Evolutionary conservation across 2,888 invertebrate genomes (phyloP), one percentile per base, ranked within the genome.

Genomic region (Buathra laborator): DNA sequence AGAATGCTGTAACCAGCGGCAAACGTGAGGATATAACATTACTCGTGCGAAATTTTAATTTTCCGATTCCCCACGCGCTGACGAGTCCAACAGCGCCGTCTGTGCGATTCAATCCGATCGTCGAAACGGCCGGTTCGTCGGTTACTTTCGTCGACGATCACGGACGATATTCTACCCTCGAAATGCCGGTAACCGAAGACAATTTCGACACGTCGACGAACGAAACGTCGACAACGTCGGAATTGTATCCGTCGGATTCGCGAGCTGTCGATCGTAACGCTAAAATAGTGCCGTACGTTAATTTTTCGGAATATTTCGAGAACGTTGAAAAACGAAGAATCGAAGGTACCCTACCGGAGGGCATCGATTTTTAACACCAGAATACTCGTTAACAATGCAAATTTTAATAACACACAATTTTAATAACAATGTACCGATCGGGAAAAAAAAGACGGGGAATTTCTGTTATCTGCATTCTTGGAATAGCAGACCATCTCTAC

Each of bases 21-120:
- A 96, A 96, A 59, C 95, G 97, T 48, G 98, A 97, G 16, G 98
- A 98, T 90, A 97, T 98, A 91, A 98, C 98, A 0, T 94, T 99
- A 24, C 93, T 98, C 0, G 96, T 99, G 76, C 95, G 98, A 62
- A 98, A 98, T 93, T 98, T 98, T 90, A 98, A 97, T 91, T 98
- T 96, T 90, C 95, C 97, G 0, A 94, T 98, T 24, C 96, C 97
- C 0, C 95, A 96, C 87, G 95, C 96, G 0, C 94, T 95, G 0
- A 95, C 94, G 44, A 94, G 95, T 0, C 95, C 95, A n/a, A 95
- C 94, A 1, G 93, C 94, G 10, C 93, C 94, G 2, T 94, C 95
- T 0, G 96, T 96, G 0, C 93, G 95, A 62, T 96, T 96, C 89
- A 96, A 96, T 92, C 96, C 96, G 0, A 94, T 96, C 1, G 95